Evolutionary conservation across 1,140 invertebrate genomes (phyloP), one percentile per base, ranked within the genome.

Genomic region (Pseudomyrmex concolor): DNA sequence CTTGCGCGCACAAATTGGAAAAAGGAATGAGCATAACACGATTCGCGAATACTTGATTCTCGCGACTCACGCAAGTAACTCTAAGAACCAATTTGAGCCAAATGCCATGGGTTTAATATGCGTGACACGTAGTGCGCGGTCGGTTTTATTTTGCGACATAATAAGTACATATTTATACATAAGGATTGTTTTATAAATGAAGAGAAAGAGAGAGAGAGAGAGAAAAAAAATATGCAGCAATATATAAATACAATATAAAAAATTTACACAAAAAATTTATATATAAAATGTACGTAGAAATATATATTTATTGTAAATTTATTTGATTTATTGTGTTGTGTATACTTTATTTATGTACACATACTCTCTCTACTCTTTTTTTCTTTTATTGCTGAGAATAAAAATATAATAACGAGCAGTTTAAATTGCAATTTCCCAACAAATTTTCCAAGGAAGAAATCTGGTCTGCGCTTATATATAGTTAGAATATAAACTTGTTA

Each of bases 1-100:
- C 13, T 70, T 34, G 22, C 50, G 62, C n/a, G 48, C 50, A 10
- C 76, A 80, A 80, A 80, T 70, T 80, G 76, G 43, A 80, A 80
- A 68, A 80, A 80, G 76, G 55, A 70, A 80, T 25, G 48, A 82
- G 48, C 25, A 34, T 82, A 62, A 82, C 48, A 17, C 60, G 22
- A 76, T 64, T 76, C 62, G 25, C 60, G 43, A 73, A 48, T 34
- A 34, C 81, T 55, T 51, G 80, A 63, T 55, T 73, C 48, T 17
- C 71, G 71, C 22, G n/a, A 17, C 71, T 17, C 68, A 63, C 57
- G 78, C 78, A n/a, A 76, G 68, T 77, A 17, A 13, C 9, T 59
- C 5, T n/a, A 22, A 10, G 43, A 60, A 13, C 10, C 19, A 55
- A 68, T 48, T 25, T 78, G 2, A 51, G 50, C 50, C 12, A 51